These are phyloP conservation scores for Liolophura sinensis DNA, from an alignment of 1,140 invertebrate species.

Conservation along the genomic window DNA sequence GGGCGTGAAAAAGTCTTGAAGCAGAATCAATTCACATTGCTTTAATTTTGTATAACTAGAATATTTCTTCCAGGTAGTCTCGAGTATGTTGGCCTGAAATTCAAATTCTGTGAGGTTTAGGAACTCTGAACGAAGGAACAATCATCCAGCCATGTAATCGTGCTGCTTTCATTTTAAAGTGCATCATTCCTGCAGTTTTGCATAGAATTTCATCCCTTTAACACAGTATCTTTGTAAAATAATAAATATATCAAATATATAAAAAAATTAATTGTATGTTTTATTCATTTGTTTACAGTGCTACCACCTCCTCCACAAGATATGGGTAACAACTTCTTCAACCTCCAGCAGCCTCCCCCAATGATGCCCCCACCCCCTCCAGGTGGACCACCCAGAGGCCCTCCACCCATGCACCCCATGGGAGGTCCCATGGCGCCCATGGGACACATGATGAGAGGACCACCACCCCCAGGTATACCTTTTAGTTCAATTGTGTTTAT, in stretches of 20 bases:
- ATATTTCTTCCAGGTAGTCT: too few relatives aligned
- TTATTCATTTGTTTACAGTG: slow-evolving; percentile 49
- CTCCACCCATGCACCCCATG: slow-evolving; percentile 47
- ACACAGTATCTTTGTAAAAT: too few relatives aligned
- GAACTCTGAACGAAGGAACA: too few relatives aligned
- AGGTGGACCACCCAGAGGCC: slow-evolving; percentile 37
- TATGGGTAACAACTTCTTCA: slow-evolving; percentile 80
- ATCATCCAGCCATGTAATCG: too few relatives aligned
- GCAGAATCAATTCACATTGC: too few relatives aligned
- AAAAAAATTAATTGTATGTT: background rate
- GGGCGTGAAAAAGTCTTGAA: too few relatives aligned
- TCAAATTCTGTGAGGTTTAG: too few relatives aligned
- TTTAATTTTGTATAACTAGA: too few relatives aligned
- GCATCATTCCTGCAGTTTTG: too few relatives aligned
- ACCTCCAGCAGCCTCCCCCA: slow-evolving; percentile 63
- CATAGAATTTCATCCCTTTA: too few relatives aligned
- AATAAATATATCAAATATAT: background rate
- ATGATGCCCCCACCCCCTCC: slow-evolving; percentile 30
- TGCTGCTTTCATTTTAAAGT: too few relatives aligned
- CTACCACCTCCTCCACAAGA: slow-evolving; percentile 78
- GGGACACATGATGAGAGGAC: slow-evolving; percentile 54
- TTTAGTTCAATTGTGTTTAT: background rate
- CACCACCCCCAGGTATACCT: slow-evolving; percentile 36
- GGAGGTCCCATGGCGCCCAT: slow-evolving; percentile 49
- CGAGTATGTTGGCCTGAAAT: too few relatives aligned